These are phyloP conservation scores for Sebastes trivittatus DNA, from an alignment of 2,797 vertebrate genomes.

Conservation along the genomic window DNA sequence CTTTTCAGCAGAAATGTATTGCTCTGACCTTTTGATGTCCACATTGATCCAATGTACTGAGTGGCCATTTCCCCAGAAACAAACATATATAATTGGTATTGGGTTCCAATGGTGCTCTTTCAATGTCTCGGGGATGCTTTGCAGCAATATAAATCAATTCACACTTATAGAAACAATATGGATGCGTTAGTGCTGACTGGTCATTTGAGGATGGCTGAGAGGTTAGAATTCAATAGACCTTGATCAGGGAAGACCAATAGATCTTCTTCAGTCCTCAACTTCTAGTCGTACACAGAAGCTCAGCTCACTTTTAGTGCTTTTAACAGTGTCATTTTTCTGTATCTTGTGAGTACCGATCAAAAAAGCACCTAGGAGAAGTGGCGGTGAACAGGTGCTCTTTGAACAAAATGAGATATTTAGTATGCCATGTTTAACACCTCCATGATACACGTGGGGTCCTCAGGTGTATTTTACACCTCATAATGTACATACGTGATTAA, in stretches of 20 bases:
- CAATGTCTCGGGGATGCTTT: conserved; percentile 81
- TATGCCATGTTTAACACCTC: conserved; percentile 29
- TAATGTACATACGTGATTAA: conserved; percentile 53
- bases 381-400: conserved; percentile 39
- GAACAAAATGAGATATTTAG: conserved; percentile 31
- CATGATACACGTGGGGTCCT: neutral
- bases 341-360: neutral
- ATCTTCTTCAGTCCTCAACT: conserved; percentile 69
- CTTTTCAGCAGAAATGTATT: conserved; percentile 81
- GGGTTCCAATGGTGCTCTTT: conserved; percentile 82
- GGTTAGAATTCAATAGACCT: conserved; percentile 81
- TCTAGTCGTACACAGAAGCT: conserved; percentile 62
- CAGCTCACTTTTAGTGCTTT: conserved; percentile 41
- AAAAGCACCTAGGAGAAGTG: neutral
- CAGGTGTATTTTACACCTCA: conserved; percentile 36
- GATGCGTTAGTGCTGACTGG: conserved; percentile 85
- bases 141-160: conserved; percentile 87
- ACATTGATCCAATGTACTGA: conserved; percentile 83
- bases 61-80: conserved; percentile 83
- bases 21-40: conserved; percentile 82
- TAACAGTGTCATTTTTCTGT: too few species aligned
- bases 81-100: conserved; percentile 87
- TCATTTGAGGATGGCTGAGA: conserved; percentile 80
- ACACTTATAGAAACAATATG: conserved; percentile 88
- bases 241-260: conserved; percentile 79